Base-by-base conservation (phyloP, 2,113 vertebrate genomes). In the Spilogale gracilis region DNA sequence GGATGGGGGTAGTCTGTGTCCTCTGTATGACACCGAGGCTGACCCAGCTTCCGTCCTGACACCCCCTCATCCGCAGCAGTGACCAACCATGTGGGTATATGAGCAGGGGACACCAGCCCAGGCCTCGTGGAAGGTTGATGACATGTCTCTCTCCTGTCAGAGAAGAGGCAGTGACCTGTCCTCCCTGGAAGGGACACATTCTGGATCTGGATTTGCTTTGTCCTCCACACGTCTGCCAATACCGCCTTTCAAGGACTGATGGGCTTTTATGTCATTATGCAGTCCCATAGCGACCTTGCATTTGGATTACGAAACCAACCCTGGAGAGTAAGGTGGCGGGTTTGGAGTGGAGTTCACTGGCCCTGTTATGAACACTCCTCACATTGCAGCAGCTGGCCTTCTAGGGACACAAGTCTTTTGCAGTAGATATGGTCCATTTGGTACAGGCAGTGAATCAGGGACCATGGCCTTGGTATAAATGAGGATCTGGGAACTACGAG, bases 381-480 rank as follows among this genome's bases (percentile, higher is more conserved):
- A 58, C 21, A 18, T 9, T 58, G 81, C 65, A 30, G 63, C 5
- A 80, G 61, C n/a, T 74, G 56, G 48, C 4, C 20, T 85, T 48
- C 7, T 23, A 48, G 43, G n/a, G 20, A 54, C 25, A 30, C 6
- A 25, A 2, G 25, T 58, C 25, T 58, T 56, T 9, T 78, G n/a
- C 50, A 56, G 23, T 20, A 73, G 10, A 60, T 14, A 20, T 0
- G 38, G 73, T 20, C 5, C 6, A 18, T 18, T 56, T 56, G 16
- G 14, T 45, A 43, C 8, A 32, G 30, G 67, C 21, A 69, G 27
- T 38, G 48, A 89, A 16, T 21, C 50, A 30, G 27, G 30, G 54
- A 23, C 56, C 21, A 7, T 0, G 43, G 16, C 38, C 56, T 56
- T 32, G 23, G 13, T 0, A 50, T 2, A 45, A n/a, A 7, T 21